Evolutionary conservation across 2,888 invertebrate species (phyloP).

Genomic region (Glyphotaelius pellucidus): DNA sequence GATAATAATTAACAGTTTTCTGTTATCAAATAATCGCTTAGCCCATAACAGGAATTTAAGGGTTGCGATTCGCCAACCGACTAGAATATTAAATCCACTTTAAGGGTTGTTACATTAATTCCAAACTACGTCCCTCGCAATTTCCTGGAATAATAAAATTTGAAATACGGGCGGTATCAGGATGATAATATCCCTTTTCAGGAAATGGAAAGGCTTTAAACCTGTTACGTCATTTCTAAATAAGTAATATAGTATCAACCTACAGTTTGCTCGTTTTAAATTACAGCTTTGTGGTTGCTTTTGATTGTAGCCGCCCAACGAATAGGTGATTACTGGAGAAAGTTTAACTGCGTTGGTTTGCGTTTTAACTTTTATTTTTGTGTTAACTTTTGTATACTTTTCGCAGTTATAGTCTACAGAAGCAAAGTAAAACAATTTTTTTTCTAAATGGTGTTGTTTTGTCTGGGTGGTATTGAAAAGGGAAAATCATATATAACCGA

Average conservation of each 20-base stretch:
- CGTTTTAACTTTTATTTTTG: not conserved
- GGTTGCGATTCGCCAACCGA: slow-evolving; percentile 3
- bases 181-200: slow-evolving; percentile 34
- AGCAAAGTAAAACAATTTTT: not conserved
- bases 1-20: slow-evolving; percentile 7
- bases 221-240: slow-evolving; percentile 24
- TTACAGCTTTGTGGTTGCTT: not conserved
- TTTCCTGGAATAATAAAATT: slow-evolving; percentile 52
- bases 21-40: slow-evolving; percentile 20
- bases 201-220: slow-evolving; percentile 30
- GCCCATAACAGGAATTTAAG: slow-evolving; percentile 27
- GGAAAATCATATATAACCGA: no score
- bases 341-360: no score
- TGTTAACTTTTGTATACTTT: not conserved
- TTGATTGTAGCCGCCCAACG: not conserved
- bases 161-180: slow-evolving; percentile 38
- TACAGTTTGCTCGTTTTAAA: not conserved
- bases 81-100: slow-evolving; percentile 49
- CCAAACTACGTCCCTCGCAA: slow-evolving; percentile 43
- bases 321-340: no score
- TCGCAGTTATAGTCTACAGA: not conserved
- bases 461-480: not conserved
- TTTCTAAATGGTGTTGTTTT: not conserved
- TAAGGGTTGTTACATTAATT: slow-evolving; percentile 50
- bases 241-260: slow-evolving; percentile 5